Evolutionary conservation across 2,797 vertebrate species (phyloP).

Genomic region (Rhabdomys pumilio): DNA sequence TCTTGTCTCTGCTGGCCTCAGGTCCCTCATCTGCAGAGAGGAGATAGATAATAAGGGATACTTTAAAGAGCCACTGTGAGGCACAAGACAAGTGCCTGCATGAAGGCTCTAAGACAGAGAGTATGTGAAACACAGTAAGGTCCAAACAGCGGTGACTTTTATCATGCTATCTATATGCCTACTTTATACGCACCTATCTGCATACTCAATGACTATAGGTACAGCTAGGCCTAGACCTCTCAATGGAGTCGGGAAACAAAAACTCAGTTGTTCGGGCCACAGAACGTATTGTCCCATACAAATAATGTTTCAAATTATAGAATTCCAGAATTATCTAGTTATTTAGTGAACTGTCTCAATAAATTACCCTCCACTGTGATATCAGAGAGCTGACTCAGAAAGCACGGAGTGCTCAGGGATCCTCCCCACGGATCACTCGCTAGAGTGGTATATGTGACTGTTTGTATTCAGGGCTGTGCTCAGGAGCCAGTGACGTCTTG

Average conservation of each 20-base stretch:
- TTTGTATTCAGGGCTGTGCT: neutral
- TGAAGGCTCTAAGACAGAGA: neutral
- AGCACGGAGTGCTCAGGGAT: too few relatives aligned
- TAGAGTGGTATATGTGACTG: neutral
- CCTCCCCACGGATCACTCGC: neutral
- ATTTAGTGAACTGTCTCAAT: neutral
- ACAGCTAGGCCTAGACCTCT: neutral
- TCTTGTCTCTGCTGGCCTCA: neutral
- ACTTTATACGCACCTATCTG: neutral
- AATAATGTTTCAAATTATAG: conserved; percentile 53
- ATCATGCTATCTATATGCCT: neutral
- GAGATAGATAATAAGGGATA: conserved; percentile 17
- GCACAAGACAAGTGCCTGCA: rapidly evolving
- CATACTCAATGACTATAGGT: neutral
- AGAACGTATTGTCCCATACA: conserved; percentile 46
- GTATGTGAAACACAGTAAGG: neutral
- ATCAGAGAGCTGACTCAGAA: neutral
- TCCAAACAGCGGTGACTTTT: neutral
- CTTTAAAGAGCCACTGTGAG: neutral
- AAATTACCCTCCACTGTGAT: neutral
- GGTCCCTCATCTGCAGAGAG: conserved; percentile 27
- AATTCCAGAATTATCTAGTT: conserved; percentile 57
- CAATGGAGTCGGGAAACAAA: neutral
- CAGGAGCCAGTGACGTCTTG: neutral
- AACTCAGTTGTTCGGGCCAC: conserved; percentile 30